Base-by-base conservation (phyloP, 1,140 invertebrate genomes). In the Microplitis demolitor region DNA sequence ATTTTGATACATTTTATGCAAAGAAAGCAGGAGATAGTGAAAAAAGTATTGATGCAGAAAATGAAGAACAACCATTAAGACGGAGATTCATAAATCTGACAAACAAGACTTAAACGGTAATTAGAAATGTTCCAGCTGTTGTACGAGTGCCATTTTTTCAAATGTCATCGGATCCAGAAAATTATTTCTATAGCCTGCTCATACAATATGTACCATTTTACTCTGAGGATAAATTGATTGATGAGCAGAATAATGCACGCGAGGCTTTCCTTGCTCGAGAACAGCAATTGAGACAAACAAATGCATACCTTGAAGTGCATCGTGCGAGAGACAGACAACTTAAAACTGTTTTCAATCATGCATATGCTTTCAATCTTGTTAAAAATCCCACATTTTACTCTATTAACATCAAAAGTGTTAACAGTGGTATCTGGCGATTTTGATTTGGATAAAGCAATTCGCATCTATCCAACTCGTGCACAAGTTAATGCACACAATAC, bases 121-220 rank as follows among this genome's bases (percentile, higher is more conserved):
- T 72, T 4, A 62, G 71, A 72, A 78, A 54, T 34, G 58, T 61
- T 34, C 76, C 80, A 60, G 80, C 79, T 71, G 78, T 80, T 53
- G 63, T 83, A 4, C 72, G 81, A 54, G 81, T 82, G 2, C 81
- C 82, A 35, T 76, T 82, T 58, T 84, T 85, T 69, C 75, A 78
- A 75, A 78, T 74, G 69, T 5, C 78, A 14, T 74, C 76, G 6
- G 80, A 83, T 78, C 76, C 79, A 70, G 81, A 80, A 74, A 78
- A 76, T 61, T 83, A 69, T 74, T 83, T 68, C 64, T 83, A 83
- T 71, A 82, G 81, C 45, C 76, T 84, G 56, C 71, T 84, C 0
- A 2, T 83, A 11, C 79, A 83, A 68, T 83, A 82, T 69, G 77
- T 78, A 74, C 83, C 82, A 11, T 85, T 77, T 72, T 74, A 76